Evolutionary conservation across 2,888 invertebrate species (phyloP), one percentile per base, ranked within the genome.

Genomic region (Eudemis profundana): DNA sequence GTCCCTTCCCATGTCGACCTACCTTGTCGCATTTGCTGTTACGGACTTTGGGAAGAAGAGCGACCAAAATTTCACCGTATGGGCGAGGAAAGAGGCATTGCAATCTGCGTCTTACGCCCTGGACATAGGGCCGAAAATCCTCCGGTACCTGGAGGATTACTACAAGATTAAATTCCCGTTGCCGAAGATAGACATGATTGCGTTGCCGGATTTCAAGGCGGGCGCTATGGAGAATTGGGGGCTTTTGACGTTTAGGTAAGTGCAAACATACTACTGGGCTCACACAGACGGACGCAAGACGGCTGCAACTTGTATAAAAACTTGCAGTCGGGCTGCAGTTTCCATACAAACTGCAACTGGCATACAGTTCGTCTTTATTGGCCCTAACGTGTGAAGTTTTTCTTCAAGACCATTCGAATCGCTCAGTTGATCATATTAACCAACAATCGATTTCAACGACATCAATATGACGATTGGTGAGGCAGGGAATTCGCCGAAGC

Each of bases 171-270:
- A 94, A 19, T 98, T 96, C 78, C 96, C 96, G 0, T 78, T 98
- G 57, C 94, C 95, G 0, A 98, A 98, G 87, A 94, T 96, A 68
- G 98, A 98, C 80, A 96, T 98, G 97, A 95, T 97, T n/a, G 98
- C 97, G 0, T 87, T 98, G 65, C 98, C 98, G 0, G 98, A 98
- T 83, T 98, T 98, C 79, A 94, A 95, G 59, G 96, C 96, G 2
- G 97, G 96, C 0, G 98, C 97, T 0, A 98, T 98, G 97, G 98
- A 97, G 82, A 97, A 97, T 80, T 97, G 96, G 96, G 97, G 97
- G 0, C 82, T 96, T 17, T 94, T 96, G 8, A 96, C 96, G 0
- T 97, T 95, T 83, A 94, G 95, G 95, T 95, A 76, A 73, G 76
- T 71, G 49, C 36, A 36, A n/a, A 14, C 2, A n/a, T n/a, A n/a